Percentiles rank a stretch among this genome's conserved stretches.
Evolutionary conservation across 2,113 vertebrate genomes (phyloP).

Genomic region (Todiramphus saurophagus): DNA sequence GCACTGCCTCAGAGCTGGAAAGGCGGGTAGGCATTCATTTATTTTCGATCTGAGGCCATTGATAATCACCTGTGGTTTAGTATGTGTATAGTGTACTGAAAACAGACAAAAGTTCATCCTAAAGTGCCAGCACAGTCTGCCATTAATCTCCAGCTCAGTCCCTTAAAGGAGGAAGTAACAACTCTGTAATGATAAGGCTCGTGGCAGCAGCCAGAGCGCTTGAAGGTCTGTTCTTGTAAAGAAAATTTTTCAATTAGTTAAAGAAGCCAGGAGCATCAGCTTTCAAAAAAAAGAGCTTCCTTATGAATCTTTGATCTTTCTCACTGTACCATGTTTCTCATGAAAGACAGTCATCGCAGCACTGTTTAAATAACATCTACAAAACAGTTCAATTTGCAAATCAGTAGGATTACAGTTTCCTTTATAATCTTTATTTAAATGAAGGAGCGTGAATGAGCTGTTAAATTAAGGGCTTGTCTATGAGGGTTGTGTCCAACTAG

Average conservation of each 20-base stretch:
- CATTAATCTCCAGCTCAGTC: slow-evolving; percentile 69
- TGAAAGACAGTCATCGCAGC: slow-evolving; percentile 47
- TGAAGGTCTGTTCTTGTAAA: slow-evolving; percentile 77
- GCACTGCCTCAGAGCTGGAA: background rate
- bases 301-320: slow-evolving; percentile 74
- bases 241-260: slow-evolving; percentile 78
- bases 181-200: slow-evolving; percentile 69
- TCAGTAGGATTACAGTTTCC: slow-evolving; percentile 59
- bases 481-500: slow-evolving; percentile 6
- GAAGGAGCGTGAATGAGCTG: slow-evolving; percentile 46
- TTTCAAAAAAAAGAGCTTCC: slow-evolving; percentile 70
- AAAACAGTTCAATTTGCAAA: slow-evolving; percentile 73
- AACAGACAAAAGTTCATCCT: slow-evolving; percentile 59
- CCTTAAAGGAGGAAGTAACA: slow-evolving; percentile 71
- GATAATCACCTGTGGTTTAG: slow-evolving; percentile 62
- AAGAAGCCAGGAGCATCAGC: slow-evolving; percentile 73
- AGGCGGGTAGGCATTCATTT: background rate
- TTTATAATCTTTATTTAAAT: slow-evolving; percentile 64
- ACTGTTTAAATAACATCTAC: slow-evolving; percentile 66
- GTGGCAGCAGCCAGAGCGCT: slow-evolving; percentile 66
- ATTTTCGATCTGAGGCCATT: background rate
- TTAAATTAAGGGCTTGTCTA: slow-evolving; percentile 52
- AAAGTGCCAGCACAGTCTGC: slow-evolving; percentile 45
- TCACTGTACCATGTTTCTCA: slow-evolving; percentile 65
- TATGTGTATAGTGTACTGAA: background rate